Evolutionary conservation across 2,888 invertebrate genomes (phyloP).

Genomic region (Drosophila barbarae): DNA sequence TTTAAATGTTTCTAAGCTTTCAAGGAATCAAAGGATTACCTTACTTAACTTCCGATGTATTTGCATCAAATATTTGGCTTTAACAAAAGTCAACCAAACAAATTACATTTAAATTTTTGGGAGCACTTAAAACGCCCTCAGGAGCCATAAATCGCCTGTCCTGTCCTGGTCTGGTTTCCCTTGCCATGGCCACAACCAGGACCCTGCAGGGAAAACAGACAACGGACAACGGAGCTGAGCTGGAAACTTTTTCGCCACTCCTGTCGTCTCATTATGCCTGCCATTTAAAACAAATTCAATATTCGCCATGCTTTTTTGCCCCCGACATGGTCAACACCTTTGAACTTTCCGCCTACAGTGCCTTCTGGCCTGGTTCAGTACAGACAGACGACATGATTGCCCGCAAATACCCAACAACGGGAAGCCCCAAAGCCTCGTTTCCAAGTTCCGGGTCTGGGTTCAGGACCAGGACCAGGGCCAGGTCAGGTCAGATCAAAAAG

Average conservation of each 20-base stretch:
- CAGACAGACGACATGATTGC: constrained; percentile 47
- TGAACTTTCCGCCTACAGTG: constrained; percentile 54
- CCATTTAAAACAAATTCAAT: constrained; percentile 69
- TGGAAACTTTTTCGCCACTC: constrained; percentile 32
- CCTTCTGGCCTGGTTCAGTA: constrained; percentile 49
- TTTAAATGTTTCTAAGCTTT: not conserved
- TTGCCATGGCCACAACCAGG: constrained; percentile 10
- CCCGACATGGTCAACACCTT: constrained; percentile 66
- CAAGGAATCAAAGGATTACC: not conserved
- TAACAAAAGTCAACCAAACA: constrained; percentile 34
- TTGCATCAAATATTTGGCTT: constrained; percentile 15
- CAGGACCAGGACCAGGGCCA: constrained; percentile 1
- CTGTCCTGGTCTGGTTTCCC: constrained; percentile 5
- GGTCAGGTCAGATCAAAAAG: constrained; percentile 57
- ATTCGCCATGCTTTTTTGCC: constrained; percentile 52
- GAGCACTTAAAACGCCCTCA: constrained; percentile 41
- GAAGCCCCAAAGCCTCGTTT: constrained; percentile 41
- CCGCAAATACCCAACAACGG: constrained; percentile 41
- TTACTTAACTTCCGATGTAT: not conserved
- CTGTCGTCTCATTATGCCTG: constrained; percentile 58
- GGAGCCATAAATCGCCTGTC: constrained; percentile 48
- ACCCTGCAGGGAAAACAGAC: constrained; percentile 7
- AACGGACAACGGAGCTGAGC: constrained; percentile 9
- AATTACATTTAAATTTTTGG: constrained; percentile 44
- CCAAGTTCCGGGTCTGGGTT: constrained; percentile 48